These are phyloP conservation scores for Dicrostonyx torquatus DNA, from an alignment of 2,797 vertebrate species.

Conservation along the genomic window DNA sequence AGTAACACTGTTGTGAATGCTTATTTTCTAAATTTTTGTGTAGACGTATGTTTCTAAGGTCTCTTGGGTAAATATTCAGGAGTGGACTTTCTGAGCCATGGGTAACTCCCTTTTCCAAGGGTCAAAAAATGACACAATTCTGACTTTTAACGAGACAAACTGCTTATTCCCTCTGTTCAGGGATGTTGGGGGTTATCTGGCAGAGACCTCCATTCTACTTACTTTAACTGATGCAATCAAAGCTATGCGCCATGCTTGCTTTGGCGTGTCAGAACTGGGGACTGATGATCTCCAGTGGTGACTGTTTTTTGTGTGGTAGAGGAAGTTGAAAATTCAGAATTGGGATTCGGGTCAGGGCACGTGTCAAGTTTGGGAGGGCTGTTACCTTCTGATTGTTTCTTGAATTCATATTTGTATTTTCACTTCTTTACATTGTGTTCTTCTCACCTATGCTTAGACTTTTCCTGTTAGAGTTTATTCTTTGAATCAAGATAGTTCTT, in stretches of 20 bases:
- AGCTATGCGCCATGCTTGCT: background rate
- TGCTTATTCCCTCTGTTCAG: background rate
- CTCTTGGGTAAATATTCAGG: background rate
- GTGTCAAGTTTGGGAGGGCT: background rate
- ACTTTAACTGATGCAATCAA: accelerated
- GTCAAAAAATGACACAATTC: background rate
- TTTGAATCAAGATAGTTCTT: background rate
- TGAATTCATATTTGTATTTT: background rate
- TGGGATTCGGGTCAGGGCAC: background rate
- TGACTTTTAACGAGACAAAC: background rate
- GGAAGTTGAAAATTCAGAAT: background rate
- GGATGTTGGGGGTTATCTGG: background rate
- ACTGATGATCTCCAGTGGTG: background rate
- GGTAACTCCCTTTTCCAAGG: background rate
- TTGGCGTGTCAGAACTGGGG: background rate
- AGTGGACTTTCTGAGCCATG: background rate
- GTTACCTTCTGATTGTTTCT: background rate
- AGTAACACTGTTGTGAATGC: background rate
- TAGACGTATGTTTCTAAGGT: background rate
- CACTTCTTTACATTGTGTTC: background rate
- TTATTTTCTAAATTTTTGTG: background rate
- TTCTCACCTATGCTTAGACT: background rate
- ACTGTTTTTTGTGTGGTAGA: background rate
- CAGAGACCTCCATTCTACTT: accelerated
- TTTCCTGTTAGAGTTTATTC: background rate